Conservation (phyloP, 2,888 invertebrate species). For the Nephrotoma flavescens region DNA sequence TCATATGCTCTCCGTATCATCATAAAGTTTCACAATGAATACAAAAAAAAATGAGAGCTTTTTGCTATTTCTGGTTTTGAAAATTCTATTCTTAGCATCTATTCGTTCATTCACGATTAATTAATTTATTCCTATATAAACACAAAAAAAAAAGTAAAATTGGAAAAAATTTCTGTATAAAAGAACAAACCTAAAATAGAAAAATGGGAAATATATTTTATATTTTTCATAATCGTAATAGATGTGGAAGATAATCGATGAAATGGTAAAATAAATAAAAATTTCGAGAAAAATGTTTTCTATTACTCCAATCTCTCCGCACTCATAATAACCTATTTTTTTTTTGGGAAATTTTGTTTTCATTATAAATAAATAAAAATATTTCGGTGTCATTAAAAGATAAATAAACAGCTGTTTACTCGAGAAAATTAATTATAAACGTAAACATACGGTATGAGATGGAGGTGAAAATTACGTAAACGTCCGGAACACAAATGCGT, state of each 20-base stretch:
- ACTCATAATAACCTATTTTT: not conserved
- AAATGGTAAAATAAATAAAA: not conserved
- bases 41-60: not conserved
- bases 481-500: no score
- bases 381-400: not conserved
- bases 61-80: not conserved
- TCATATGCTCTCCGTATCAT: not conserved
- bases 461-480: not conserved
- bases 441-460: not conserved
- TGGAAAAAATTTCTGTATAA: not conserved
- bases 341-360: not conserved
- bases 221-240: not conserved
- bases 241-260: not conserved
- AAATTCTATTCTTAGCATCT: not conserved
- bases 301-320: not conserved
- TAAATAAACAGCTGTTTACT: not conserved
- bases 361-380: not conserved
- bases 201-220: not conserved
- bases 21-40: not conserved
- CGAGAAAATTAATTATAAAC: not conserved
- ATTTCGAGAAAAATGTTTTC: not conserved
- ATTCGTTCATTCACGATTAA: not conserved
- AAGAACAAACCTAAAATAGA: not conserved
- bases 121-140: not conserved
- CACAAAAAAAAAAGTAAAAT: not conserved